These are phyloP conservation scores for Luscinia luscinia DNA, from an alignment of 2,797 vertebrate genomes.

Conservation along the genomic window DNA sequence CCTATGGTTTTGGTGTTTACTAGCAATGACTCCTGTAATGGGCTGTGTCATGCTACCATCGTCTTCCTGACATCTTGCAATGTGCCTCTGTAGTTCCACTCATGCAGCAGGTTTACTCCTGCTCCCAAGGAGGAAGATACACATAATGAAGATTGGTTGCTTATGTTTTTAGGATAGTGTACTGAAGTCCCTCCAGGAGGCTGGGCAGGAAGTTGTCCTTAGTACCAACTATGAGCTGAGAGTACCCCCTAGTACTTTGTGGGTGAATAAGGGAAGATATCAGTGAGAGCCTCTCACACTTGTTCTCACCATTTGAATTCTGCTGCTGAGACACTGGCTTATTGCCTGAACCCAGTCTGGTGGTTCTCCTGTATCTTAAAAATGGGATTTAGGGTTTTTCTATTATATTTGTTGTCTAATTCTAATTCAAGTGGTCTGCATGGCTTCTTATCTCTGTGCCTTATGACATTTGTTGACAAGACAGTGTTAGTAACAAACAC, in stretches of 20 bases:
- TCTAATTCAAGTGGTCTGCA: background rate
- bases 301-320: background rate
- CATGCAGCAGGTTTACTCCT: background rate
- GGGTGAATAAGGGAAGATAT: background rate
- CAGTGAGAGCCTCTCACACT: background rate
- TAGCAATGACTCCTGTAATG: background rate
- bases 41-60: no score
- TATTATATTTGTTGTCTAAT: background rate
- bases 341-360: background rate
- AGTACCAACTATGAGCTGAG: background rate
- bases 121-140: background rate
- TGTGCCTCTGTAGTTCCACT: background rate
- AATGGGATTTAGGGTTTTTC: background rate
- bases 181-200: background rate
- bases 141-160: background rate
- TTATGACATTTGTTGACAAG: background rate
- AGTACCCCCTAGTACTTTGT: background rate
- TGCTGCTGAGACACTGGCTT: background rate
- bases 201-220: background rate
- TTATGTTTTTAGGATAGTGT: background rate
- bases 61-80: background rate
- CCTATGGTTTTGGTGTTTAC: background rate
- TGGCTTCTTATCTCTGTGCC: background rate
- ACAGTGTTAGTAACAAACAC: background rate
- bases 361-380: background rate